These are phyloP conservation scores for Odontophorus gujanensis DNA, from an alignment of 2,113 vertebrate genomes.

Conservation along the genomic window DNA sequence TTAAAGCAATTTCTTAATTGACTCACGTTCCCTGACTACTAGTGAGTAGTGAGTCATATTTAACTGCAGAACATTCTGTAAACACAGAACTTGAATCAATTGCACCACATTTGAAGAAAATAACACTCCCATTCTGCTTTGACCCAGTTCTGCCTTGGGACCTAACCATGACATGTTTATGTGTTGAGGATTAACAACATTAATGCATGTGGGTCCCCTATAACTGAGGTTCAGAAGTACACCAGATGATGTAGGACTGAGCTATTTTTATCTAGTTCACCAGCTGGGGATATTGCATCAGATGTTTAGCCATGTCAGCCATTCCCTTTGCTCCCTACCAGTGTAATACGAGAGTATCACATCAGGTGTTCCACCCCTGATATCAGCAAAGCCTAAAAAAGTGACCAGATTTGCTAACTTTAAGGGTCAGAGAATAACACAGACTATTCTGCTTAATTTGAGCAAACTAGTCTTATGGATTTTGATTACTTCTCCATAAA, in stretches of 20 bases:
- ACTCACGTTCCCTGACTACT: neutral
- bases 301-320: constrained; percentile 60
- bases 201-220: neutral
- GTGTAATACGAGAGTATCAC: constrained; percentile 62
- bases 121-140: neutral
- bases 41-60: neutral
- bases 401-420: constrained; percentile 3
- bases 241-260: constrained; percentile 18
- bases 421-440: neutral
- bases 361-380: constrained; percentile 50
- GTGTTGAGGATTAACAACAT: neutral
- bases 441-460: neutral
- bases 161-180: neutral
- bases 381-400: constrained; percentile 49
- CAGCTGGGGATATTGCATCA: constrained; percentile 58
- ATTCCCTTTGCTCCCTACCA: constrained; percentile 44
- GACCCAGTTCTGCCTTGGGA: neutral
- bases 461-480: neutral
- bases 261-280: constrained; percentile 64
- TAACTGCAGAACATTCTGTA: neutral
- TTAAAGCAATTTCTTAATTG: neutral
- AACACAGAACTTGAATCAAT: neutral
- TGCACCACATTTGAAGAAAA: neutral
- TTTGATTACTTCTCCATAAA: neutral
- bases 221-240: neutral